These are phyloP conservation scores for Nesospiza acunhae DNA, from an alignment of 2,113 vertebrate species.

Conservation along the genomic window DNA sequence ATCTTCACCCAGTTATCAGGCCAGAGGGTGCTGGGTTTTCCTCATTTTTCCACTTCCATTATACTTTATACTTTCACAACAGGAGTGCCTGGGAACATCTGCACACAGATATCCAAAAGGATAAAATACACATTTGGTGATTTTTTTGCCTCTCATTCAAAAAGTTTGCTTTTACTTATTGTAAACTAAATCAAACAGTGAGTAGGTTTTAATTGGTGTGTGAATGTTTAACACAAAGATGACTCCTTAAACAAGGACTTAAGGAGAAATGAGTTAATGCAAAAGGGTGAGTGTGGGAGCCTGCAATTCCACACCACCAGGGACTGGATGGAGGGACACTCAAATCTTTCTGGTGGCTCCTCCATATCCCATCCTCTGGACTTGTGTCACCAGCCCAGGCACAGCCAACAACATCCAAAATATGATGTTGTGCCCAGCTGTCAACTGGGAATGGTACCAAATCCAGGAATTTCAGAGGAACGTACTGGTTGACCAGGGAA, in stretches of 20 bases:
- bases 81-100: not conserved
- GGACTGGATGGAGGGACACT: not conserved
- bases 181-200: not conserved
- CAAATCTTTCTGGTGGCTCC: not conserved
- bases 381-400: not conserved
- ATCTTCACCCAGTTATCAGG: not conserved
- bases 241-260: not conserved
- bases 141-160: not conserved
- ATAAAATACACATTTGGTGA: not conserved
- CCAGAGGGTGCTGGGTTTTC: not conserved
- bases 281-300: not conserved
- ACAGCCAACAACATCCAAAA: not conserved
- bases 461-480: not conserved
- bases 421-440: fast-evolving
- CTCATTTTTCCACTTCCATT: not conserved
- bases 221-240: not conserved
- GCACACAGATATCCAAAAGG: not conserved
- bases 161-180: not conserved
- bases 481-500: fast-evolving
- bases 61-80: not conserved
- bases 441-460: not conserved
- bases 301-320: not conserved
- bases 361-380: not conserved
- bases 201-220: not conserved
- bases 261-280: not conserved